These are phyloP conservation scores for Drosophila fulvimacula DNA, from an alignment of 2,888 invertebrate genomes.

Conservation along the genomic window DNA sequence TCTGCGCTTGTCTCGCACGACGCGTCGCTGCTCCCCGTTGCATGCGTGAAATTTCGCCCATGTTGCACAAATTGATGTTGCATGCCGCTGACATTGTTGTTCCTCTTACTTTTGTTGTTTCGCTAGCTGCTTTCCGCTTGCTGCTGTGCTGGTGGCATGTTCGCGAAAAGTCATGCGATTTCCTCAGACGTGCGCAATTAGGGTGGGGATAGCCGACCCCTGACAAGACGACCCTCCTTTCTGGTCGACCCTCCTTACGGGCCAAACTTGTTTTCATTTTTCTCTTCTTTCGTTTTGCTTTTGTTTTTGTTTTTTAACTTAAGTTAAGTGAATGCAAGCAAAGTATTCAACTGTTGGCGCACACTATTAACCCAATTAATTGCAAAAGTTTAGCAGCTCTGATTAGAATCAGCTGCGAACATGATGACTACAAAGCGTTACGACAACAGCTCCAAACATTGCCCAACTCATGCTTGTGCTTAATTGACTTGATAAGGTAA, in stretches of 20 bases:
- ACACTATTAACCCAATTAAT: slow-evolving; percentile 63
- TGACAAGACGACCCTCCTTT: slow-evolving; percentile 29
- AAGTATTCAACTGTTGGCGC: slow-evolving; percentile 53
- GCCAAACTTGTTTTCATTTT: slow-evolving; percentile 26
- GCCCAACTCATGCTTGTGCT: slow-evolving; percentile 6
- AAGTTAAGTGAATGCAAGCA: slow-evolving; percentile 7
- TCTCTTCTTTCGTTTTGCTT: background rate
- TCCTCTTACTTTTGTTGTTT: slow-evolving; percentile 21
- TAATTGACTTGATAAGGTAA: slow-evolving; percentile 2
- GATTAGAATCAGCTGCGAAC: slow-evolving; percentile 63
- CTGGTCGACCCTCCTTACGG: slow-evolving; percentile 14
- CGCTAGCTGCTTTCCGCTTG: slow-evolving; percentile 31
- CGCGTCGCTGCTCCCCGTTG: slow-evolving; percentile 37
- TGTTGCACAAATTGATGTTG: slow-evolving; percentile 76
- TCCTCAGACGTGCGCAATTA: slow-evolving; percentile 65
- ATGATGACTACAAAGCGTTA: slow-evolving; percentile 53
- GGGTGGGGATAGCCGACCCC: slow-evolving; percentile 40
- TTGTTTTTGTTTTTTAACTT: background rate
- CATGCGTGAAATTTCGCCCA: slow-evolving; percentile 74
- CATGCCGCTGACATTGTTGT: slow-evolving; percentile 59
- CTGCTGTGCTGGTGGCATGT: slow-evolving; percentile 66
- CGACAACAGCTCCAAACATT: slow-evolving; percentile 39
- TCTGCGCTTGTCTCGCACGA: slow-evolving; percentile 60
- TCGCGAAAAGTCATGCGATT: slow-evolving; percentile 70
- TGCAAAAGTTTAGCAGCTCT: slow-evolving; percentile 62